Conservation (phyloP, 2,797 vertebrate genomes). For the Ptychadena robeensis region DNA sequence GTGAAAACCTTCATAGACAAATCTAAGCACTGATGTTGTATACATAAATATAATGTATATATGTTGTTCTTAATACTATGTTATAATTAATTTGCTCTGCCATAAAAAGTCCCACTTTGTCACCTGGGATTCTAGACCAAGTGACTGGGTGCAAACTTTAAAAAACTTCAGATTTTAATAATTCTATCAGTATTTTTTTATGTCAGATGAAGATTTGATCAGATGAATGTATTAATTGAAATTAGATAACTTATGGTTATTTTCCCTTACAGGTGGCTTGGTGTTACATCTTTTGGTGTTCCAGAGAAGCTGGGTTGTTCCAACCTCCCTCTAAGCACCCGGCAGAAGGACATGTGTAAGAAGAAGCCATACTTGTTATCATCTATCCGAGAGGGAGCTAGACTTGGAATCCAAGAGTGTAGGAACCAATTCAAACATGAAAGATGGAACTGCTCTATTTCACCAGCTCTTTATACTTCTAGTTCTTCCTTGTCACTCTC, state of each 20-base stretch:
- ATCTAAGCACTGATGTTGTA: too few relatives aligned
- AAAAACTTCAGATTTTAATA: too few relatives aligned
- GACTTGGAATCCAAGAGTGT: constrained; percentile 87
- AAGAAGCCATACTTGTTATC: constrained; percentile 85
- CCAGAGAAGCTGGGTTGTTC: constrained; percentile 82
- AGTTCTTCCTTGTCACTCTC: constrained; percentile 62
- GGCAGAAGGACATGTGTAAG: constrained; percentile 87
- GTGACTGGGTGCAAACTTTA: too few relatives aligned
- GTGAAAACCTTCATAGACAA: too few relatives aligned
- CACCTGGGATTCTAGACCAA: too few relatives aligned
- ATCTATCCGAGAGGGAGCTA: constrained; percentile 86
- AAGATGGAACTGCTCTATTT: constrained; percentile 91
- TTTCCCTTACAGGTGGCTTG: constrained; percentile 84
- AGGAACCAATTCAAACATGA: constrained; percentile 90
- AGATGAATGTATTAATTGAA: too few relatives aligned
- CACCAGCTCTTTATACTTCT: constrained; percentile 68
- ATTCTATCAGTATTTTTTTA: too few relatives aligned
- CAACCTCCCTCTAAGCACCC: constrained; percentile 78
- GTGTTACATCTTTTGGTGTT: constrained; percentile 80
- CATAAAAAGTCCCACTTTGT: too few relatives aligned
- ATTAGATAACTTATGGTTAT: background rate
- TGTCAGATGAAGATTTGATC: too few relatives aligned
- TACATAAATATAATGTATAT: too few relatives aligned
- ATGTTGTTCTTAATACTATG: too few relatives aligned
- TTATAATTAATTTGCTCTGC: too few relatives aligned